Evolutionary conservation across 2,888 invertebrate genomes (phyloP).

Genomic region (Rambutsinella grinnellia): DNA sequence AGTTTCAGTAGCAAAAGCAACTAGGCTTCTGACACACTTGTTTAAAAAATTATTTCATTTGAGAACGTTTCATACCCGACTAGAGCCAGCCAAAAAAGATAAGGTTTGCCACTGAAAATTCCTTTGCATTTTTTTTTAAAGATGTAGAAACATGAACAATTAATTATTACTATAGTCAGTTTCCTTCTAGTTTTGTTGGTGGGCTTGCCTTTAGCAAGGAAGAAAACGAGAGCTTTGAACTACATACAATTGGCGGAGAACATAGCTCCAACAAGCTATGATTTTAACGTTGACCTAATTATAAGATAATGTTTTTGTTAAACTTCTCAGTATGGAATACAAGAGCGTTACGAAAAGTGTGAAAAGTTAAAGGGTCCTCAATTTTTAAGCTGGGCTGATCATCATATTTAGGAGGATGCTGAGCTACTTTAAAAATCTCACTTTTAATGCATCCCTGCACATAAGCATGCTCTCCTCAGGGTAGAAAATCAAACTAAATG

Average conservation of each 20-base stretch:
- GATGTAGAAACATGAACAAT: too few species aligned
- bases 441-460: too few species aligned
- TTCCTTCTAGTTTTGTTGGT: not conserved
- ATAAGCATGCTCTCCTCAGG: too few species aligned
- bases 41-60: not conserved
- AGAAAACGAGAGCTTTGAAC: not conserved
- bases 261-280: not conserved
- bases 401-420: too few species aligned
- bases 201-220: not conserved
- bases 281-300: not conserved
- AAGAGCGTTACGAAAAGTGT: not conserved
- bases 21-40: not conserved
- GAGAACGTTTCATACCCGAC: not conserved
- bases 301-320: not conserved
- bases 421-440: too few species aligned
- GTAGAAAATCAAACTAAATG: too few species aligned
- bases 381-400: too few species aligned
- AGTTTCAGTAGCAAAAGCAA: not conserved
- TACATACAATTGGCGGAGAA: not conserved
- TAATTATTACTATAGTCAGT: not conserved
- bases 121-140: not conserved
- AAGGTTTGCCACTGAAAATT: not conserved
- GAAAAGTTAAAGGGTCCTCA: not conserved
- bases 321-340: not conserved
- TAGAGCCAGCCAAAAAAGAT: not conserved